A percentile compares a stretch with the other conserved stretches of the same genome.
These are phyloP conservation scores for Littorina saxatilis DNA, from an alignment of 1,140 invertebrate genomes.

Conservation along the genomic window DNA sequence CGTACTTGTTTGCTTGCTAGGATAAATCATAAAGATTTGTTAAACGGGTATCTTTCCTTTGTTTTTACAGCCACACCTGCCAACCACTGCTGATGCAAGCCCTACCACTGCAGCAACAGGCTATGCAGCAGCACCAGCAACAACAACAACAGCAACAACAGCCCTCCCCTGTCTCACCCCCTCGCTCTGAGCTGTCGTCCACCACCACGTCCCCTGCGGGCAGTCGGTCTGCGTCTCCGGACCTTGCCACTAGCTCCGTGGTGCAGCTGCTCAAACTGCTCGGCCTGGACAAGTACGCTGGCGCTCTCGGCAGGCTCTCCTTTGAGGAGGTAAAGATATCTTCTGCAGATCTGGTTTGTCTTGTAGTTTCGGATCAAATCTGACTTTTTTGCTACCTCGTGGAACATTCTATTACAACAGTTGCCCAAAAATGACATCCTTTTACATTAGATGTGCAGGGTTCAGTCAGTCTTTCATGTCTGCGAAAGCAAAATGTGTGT, in stretches of 20 bases:
- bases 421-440: no score
- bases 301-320: constrained; percentile 48
- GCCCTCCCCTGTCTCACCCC: constrained; percentile 39
- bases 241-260: constrained; percentile 11
- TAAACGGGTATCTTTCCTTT: no score
- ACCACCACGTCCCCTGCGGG: constrained; percentile 41
- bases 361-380: neutral
- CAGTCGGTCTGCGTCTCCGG: constrained; percentile 49
- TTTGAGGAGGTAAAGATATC: constrained; percentile 50
- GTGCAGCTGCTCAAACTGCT: constrained; percentile 50
- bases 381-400: neutral
- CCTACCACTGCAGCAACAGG: neutral
- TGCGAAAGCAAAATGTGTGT: no score
- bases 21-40: no score
- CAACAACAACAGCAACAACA: neutral
- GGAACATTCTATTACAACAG: no score
- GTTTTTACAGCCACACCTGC: constrained; percentile 20
- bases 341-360: constrained; percentile 7
- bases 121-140: neutral
- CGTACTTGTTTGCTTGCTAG: no score
- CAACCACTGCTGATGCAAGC: neutral
- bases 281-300: constrained; percentile 52
- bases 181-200: constrained; percentile 44
- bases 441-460: no score
- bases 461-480: no score